Conservation (phyloP, 2,888 invertebrate species). For the Aspidapion aeneum region DNA sequence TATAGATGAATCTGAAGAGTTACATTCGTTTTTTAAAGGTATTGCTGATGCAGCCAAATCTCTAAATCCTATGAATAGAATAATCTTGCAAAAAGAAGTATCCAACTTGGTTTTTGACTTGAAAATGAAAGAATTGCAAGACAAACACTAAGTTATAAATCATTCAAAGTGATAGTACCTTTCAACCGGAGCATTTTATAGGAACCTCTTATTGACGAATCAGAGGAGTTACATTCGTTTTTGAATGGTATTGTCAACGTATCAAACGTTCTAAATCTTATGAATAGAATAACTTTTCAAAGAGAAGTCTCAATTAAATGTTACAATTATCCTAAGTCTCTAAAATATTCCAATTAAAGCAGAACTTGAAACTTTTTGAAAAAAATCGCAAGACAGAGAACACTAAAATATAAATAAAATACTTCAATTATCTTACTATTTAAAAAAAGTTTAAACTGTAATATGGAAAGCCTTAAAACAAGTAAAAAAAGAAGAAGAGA, state of each 20-base stretch:
- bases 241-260: constrained; percentile 27
- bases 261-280: constrained; percentile 24
- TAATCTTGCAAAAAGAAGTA: constrained; percentile 26
- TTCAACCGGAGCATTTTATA: no score
- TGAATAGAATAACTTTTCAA: constrained; percentile 26
- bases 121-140: constrained; percentile 24
- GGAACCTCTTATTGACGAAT: neutral
- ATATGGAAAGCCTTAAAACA: no score
- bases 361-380: no score
- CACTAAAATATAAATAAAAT: no score
- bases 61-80: constrained; percentile 26
- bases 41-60: constrained; percentile 28
- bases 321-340: no score
- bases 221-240: constrained; percentile 26
- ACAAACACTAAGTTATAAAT: neutral
- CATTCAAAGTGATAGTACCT: neutral
- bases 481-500: no score
- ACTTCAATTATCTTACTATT: no score
- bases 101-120: constrained; percentile 27
- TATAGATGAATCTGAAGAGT: constrained; percentile 17
- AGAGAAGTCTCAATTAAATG: constrained; percentile 27
- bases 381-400: no score
- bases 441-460: no score
- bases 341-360: no score
- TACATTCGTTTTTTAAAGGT: constrained; percentile 28